phyloP scores from a whole-genome alignment of 2,888 invertebrate genomes.

The Drosophila monieri region DNA sequence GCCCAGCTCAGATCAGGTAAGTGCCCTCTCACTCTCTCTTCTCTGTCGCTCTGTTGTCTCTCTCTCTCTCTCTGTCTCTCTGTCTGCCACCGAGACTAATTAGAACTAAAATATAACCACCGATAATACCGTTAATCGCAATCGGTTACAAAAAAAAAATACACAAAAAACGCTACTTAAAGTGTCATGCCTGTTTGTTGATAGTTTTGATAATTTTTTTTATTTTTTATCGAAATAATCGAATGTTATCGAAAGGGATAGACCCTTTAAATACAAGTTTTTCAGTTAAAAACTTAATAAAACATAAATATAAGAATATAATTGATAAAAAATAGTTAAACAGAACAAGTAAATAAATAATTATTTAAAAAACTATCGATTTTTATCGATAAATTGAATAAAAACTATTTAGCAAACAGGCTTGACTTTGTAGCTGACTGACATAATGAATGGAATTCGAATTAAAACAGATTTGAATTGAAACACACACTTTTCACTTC shows the following conservation, averaged over 20 bases:
- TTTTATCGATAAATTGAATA: not conserved
- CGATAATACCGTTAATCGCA: constrained; percentile 10
- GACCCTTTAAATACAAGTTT: not conserved
- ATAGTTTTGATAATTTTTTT: not conserved
- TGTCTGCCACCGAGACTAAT: constrained; percentile 26
- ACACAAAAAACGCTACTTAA: not conserved
- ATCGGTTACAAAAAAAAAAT: constrained; percentile 11
- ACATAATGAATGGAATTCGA: constrained; percentile 8
- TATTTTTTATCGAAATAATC: not conserved
- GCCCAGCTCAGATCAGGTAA: constrained; percentile 96
- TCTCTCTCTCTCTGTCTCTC: constrained; percentile 24
- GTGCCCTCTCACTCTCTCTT: constrained; percentile 46
- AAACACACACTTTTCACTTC: constrained; percentile 17
- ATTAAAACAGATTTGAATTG: constrained; percentile 17
- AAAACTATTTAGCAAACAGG: not conserved
- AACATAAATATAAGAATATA: not conserved
- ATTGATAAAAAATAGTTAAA: not conserved
- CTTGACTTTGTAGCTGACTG: constrained; percentile 6
- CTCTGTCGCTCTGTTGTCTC: constrained; percentile 23
- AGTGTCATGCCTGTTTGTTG: not conserved
- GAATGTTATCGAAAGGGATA: not conserved
- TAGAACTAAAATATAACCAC: constrained; percentile 9
- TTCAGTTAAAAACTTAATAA: not conserved
- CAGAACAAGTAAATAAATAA: not conserved
- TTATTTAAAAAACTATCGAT: not conserved